Base-by-base conservation (phyloP, 2,888 invertebrate genomes). In the Ditylenchus weischeri region DNA sequence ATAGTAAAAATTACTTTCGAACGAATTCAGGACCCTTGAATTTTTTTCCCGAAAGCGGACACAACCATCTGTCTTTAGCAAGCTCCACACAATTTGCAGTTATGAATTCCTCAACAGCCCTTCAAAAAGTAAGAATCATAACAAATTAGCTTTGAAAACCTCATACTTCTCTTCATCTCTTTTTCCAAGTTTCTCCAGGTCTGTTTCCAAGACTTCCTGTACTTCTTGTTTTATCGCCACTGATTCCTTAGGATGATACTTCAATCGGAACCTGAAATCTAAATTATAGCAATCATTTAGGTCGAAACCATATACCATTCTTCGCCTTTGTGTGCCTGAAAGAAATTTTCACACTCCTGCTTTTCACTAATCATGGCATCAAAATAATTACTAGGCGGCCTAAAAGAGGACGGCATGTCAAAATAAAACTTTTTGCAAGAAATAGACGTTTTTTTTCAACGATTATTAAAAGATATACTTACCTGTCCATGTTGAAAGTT, bases 1-100 rank as follows among this genome's bases (percentile, higher is more conserved):
- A 29, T 5, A 29, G 29, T 23, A 54, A 54, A 23, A 29, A 54
- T 10, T 54, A 54, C 54, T 29, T 98, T 70, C 93, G 89, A 47
- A 98, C 94, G 85, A 95, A 98, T 84, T 98, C 96, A 0, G 96
- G 95, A 0, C 96, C 89, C 84, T 96, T 98, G 86, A 98, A 98
- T 84, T 98, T 98, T 84, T 98, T 98, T 0, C 96, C 96, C 65
- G 94, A 95, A 11, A 98, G 86, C 0, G 98, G 98, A 85, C 98
- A 98, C 75, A 98, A 85, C 96, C 96, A 98, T 81, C 98, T 98
- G 84, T 96, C 98, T 83, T 94, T 94, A 0, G 92, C 91, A 74
- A 98, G 83, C 85, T 98, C 96, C 82, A 96, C 92, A 0, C 94
- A 94, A 84, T 98, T 98, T 0, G 93, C 90, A 79, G 90, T 89